These are phyloP conservation scores for Halcyon senegalensis DNA, from an alignment of 2,113 vertebrate species.

Conservation along the genomic window DNA sequence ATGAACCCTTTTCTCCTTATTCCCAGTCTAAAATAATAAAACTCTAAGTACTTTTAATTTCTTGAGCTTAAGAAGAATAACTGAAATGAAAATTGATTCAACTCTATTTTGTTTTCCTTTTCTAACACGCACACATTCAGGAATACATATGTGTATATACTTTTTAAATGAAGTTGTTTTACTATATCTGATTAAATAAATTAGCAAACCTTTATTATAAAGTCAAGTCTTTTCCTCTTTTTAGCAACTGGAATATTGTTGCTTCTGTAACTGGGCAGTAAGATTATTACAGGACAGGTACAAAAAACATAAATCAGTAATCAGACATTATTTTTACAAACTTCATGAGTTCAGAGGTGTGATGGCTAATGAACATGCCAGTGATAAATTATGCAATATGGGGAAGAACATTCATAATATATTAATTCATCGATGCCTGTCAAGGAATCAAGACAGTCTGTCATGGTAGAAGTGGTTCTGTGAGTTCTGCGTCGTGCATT, in stretches of 20 bases:
- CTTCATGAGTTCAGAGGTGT: neutral
- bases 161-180: neutral
- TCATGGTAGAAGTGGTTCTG: neutral
- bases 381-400: neutral
- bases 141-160: neutral
- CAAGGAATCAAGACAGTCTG: neutral
- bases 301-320: neutral
- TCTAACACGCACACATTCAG: neutral
- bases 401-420: neutral
- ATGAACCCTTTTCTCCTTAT: neutral
- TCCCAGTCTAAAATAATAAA: neutral
- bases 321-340: neutral
- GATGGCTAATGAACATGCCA: neutral
- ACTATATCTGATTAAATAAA: neutral
- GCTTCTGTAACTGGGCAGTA: neutral
- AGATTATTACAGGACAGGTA: neutral
- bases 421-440: constrained; percentile 18
- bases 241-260: neutral
- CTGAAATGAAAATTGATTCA: neutral
- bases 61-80: neutral
- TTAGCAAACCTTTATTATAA: neutral
- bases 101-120: neutral
- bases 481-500: neutral
- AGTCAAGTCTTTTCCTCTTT: neutral
- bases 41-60: neutral